Base-by-base conservation (phyloP, 2,797 vertebrate genomes). In the Enoplosus armatus region DNA sequence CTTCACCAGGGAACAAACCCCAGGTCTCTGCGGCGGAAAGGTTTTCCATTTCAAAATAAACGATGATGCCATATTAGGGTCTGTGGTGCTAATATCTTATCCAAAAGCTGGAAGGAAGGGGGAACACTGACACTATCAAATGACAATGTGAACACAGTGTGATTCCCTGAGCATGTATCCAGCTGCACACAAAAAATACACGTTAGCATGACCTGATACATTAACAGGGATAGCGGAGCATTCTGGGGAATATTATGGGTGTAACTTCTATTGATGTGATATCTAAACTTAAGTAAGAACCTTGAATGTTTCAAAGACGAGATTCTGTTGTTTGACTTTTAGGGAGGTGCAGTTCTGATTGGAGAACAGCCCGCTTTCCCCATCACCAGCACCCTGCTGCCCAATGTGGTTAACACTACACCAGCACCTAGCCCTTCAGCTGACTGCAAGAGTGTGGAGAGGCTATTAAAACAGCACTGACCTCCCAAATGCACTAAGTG, bases 401-500 rank as follows among this genome's bases (percentile, higher is more conserved):
- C 74, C 39, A 1, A 4, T 26, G 65, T 14, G 65, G 62, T 69
- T 66, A 81, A 68, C 69, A 11, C 47, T 14, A 8, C 41, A 29
- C 8, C 26, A 15, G 51, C 31, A 43, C n/a, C 47, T 4, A 20
- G 65, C 47, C 78, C 62, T 59, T 43, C 47, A 78, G 64, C 20
- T 16, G 69, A 72, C 62, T 50, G 58, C 24, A 55, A 33, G 27
- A 61, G 69, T 24, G 72, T 39, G 69, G 37, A 53, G 71, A 76
- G 50, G 73, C 79, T 71, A 79, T 83, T 90, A 83, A 83, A 82
- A 79, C 75, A 76, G 43, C 80, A 6, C 58, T 73, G 88, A 89
- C 80, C 87, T 88, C 84, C 41, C 69, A 69, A 56, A 82, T 45
- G 56, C 79, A 72, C 48, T 54, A 71, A 68, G 72, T 77, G 82